Base-by-base conservation (phyloP, 1,140 invertebrate species). In the Neodiprion lecontei region DNA sequence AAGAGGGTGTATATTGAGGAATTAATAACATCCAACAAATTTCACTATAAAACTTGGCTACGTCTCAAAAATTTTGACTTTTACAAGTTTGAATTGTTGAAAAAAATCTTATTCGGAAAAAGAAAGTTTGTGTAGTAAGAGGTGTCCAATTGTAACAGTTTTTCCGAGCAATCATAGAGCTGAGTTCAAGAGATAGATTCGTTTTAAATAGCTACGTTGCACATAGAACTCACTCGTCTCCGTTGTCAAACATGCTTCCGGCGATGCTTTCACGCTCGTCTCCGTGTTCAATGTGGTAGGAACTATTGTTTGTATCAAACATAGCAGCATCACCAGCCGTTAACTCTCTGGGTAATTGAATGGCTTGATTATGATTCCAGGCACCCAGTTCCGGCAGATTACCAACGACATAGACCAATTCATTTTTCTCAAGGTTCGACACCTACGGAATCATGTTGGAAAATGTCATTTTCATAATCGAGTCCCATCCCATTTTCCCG, bases 281-380 rank as follows among this genome's bases (percentile, higher is more conserved):
- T 17, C 76, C 77, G 69, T 72, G 69, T 66, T 48, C 72, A 78
- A 85, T 80, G 70, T 82, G 74, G 67, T 74, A 79, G 53, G 79
- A 79, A 8, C 81, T 80, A 69, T 80, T 80, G 11, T 81, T 87
- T 75, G 76, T 82, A 17, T 87, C 86, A 74, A 84, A 85, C 17
- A 75, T 49, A 70, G 74, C 72, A 65, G 85, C 82, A 48, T 84
- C 85, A 76, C 83, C 79, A 9, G 76, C 78, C 12, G 72, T 76
- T 74, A 72, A 79, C 83, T 89, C 88, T 77, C 83, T 83, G 9
- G 83, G 77, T 17, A 89, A 69, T 61, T 85, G 87, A 49, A 89
- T 79, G 11, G 88, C 86, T 73, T 89, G 87, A 48, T 87, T 87
- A 70, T 88, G 88, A 77, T 89, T 88, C 88, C 88, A 88, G 40